phyloP scores from a whole-genome alignment of 2,113 vertebrate genomes.

The Jacana jacana region DNA sequence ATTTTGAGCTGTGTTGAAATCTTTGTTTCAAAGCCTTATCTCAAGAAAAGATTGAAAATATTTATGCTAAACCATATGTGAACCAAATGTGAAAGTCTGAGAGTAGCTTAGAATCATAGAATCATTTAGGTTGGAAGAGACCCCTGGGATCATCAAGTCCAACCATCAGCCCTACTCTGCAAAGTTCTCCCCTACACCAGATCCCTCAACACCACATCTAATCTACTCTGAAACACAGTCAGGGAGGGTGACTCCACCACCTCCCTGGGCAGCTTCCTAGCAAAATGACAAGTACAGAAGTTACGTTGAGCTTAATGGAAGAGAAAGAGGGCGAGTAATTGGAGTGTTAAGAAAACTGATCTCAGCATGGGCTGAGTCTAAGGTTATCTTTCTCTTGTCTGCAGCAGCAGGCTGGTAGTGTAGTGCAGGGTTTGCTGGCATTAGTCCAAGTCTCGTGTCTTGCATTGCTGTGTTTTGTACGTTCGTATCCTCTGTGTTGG shows the following conservation, averaged over 20 bases:
- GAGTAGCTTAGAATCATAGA: no score
- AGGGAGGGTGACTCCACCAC: no score
- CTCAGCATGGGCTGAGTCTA: background rate
- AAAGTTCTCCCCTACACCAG: no score
- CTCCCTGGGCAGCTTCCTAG: background rate
- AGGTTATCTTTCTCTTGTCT: accelerated
- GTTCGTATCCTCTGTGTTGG: background rate
- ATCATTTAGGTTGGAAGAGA: no score
- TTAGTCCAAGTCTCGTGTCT: background rate
- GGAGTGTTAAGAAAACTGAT: background rate
- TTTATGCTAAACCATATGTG: background rate
- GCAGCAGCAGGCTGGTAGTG: background rate
- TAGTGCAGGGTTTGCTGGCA: background rate
- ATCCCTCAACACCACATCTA: no score
- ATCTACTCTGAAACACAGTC: no score
- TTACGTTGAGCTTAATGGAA: background rate
- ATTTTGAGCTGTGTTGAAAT: background rate
- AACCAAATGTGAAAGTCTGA: background rate
- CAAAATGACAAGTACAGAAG: background rate
- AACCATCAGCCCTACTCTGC: no score
- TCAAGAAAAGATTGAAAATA: background rate
- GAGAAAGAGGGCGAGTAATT: background rate
- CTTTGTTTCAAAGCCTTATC: background rate
- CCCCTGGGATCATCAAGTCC: no score
- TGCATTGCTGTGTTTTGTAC: background rate